A percentile compares a stretch with the other conserved stretches of the same genome.
Conservation (phyloP, 2,113 vertebrate species). For the Ciconia stormi region DNA sequence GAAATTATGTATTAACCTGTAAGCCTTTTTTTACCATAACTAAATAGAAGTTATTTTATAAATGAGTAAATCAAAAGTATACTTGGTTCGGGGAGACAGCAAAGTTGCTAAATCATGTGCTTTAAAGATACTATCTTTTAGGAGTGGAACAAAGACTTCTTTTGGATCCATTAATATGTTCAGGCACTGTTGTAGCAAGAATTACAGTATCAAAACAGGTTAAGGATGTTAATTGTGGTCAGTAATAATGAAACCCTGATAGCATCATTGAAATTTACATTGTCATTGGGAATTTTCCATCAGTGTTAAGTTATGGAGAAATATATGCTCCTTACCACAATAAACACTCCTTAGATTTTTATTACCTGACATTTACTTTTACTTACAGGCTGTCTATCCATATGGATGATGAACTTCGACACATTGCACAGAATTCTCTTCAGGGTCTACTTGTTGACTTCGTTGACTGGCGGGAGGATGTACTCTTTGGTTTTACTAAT, state of each 20-base stretch:
- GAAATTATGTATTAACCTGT: not conserved
- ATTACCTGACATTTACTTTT: not conserved
- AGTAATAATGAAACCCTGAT: not conserved
- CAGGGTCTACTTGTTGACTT: slow-evolving; percentile 96
- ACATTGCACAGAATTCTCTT: slow-evolving; percentile 96
- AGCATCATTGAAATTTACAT: not conserved
- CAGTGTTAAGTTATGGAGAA: not conserved
- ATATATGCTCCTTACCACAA: not conserved
- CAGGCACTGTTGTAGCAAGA: not conserved
- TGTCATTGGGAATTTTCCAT: not conserved
- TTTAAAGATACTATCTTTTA: not conserved
- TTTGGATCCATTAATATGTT: not conserved
- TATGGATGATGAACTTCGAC: slow-evolving; percentile 98
- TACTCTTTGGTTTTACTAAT: slow-evolving; percentile 95
- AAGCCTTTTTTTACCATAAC: not conserved
- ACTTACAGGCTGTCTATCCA: slow-evolving; percentile 90
- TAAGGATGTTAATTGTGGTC: not conserved
- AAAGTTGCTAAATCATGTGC: not conserved
- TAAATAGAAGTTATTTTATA: not conserved
- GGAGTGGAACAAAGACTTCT: not conserved
- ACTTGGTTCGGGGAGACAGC: not conserved
- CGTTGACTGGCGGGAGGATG: slow-evolving; percentile 96
- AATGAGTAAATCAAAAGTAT: not conserved
- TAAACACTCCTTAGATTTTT: not conserved
- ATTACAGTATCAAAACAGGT: not conserved